Percentiles rank a stretch among this genome's conserved stretches.
Conservation (phyloP, 2,113 vertebrate species). For the Vanacampus margaritifer region DNA sequence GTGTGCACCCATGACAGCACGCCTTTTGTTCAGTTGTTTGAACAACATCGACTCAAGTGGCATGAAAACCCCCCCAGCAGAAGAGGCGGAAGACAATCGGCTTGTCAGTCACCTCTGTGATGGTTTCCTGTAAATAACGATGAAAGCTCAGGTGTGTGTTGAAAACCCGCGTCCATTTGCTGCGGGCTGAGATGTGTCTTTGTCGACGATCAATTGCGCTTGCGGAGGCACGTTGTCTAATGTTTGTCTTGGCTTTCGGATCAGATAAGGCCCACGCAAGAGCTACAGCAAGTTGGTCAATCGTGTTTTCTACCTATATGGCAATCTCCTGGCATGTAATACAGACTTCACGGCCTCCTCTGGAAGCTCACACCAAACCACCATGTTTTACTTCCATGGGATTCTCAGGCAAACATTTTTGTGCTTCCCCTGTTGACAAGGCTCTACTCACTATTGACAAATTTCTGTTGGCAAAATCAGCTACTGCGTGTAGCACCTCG, state of each 20-base stretch:
- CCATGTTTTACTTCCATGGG: background rate
- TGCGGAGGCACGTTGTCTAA: constrained; percentile 7
- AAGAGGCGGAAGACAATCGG: constrained; percentile 19
- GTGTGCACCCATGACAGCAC: constrained; percentile 40
- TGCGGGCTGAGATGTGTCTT: constrained; percentile 20
- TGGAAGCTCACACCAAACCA: constrained; percentile 39
- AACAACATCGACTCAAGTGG: constrained; percentile 39
- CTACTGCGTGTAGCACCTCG: background rate
- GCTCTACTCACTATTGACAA: background rate
- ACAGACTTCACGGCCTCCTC: constrained; percentile 36
- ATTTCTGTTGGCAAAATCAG: background rate
- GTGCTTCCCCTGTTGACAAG: background rate
- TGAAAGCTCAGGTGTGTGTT: constrained; percentile 8
- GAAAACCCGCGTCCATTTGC: constrained; percentile 2
- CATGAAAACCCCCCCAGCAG: constrained; percentile 8
- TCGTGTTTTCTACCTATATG: constrained; percentile 16
- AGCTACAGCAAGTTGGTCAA: constrained; percentile 8
- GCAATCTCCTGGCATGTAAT: constrained; percentile 31
- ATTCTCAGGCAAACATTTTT: background rate
- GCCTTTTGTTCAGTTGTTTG: constrained; percentile 42
- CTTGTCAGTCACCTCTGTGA: constrained; percentile 22
- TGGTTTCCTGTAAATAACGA: constrained; percentile 27
- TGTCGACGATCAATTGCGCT: constrained; percentile 18
- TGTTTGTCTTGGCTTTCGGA: constrained; percentile 20
- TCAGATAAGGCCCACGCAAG: constrained; percentile 12